These are phyloP conservation scores for Melanophora roralis DNA, from an alignment of 2,888 invertebrate genomes.

Conservation along the genomic window DNA sequence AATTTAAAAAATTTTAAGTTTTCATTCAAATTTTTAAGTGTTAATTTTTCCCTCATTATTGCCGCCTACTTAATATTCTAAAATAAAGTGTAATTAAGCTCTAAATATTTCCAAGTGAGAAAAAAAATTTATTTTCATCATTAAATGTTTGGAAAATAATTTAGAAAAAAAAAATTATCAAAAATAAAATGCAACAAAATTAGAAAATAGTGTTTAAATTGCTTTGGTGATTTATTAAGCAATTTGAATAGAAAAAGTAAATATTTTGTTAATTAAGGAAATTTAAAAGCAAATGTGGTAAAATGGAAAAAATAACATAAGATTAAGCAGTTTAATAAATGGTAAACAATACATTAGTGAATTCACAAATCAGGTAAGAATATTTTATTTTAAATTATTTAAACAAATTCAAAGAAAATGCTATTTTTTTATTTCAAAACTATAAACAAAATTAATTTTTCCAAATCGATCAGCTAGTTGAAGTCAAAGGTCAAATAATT, in stretches of 20 bases:
- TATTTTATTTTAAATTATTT: not conserved
- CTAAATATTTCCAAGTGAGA: conserved; percentile 11
- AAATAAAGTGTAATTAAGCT: conserved; percentile 5
- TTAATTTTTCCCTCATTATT: not conserved
- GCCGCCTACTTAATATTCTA: not conserved
- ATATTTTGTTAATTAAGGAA: conserved; percentile 37
- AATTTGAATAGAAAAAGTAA: not conserved
- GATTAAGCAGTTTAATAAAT: not conserved
- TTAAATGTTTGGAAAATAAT: not conserved
- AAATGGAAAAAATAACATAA: not conserved
- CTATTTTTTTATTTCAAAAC: no score
- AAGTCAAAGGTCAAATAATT: not conserved
- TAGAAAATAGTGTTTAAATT: not conserved
- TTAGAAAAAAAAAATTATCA: not conserved
- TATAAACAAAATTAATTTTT: not conserved
- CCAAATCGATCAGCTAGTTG: not conserved
- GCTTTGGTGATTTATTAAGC: not conserved
- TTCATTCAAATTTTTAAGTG: conserved; percentile 12
- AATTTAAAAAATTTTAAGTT: not conserved
- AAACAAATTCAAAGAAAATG: not conserved
- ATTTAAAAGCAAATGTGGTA: conserved; percentile 30
- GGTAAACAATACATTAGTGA: not conserved
- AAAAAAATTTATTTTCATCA: not conserved
- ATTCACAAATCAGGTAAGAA: conserved; percentile 13
- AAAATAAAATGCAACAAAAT: not conserved